Evolutionary conservation across 2,888 invertebrate genomes (phyloP).

Genomic region (Oxytorus armatus): DNA sequence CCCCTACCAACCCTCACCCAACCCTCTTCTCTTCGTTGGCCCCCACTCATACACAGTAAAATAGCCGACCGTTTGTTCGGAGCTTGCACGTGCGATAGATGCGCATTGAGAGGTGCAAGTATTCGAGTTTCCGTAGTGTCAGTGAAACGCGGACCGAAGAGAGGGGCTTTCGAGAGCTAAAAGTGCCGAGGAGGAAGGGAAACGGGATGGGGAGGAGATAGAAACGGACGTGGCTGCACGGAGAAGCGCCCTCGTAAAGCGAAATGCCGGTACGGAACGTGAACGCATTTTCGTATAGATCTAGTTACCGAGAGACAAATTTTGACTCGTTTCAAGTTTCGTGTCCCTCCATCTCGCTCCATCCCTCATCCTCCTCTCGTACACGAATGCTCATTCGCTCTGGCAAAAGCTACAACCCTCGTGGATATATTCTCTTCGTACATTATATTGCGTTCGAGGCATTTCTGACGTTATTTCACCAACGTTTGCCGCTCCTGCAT

Average conservation of each 20-base stretch:
- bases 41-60: conserved; percentile 71
- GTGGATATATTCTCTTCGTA: conserved; percentile 44
- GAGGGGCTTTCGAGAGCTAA: conserved; percentile 55
- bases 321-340: conserved; percentile 71
- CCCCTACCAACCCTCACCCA: conserved; percentile 28
- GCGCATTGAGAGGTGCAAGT: conserved; percentile 64
- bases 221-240: conserved; percentile 68
- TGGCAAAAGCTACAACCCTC: conserved; percentile 54
- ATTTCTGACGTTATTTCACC: conserved; percentile 52
- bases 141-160: conserved; percentile 53
- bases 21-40: conserved; percentile 64
- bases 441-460: conserved; percentile 48
- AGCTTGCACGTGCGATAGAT: conserved; percentile 72
- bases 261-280: conserved; percentile 68
- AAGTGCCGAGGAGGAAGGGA: conserved; percentile 58
- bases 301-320: conserved; percentile 72
- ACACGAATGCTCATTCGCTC: conserved; percentile 49
- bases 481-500: conserved; percentile 21
- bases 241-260: conserved; percentile 70
- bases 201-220: conserved; percentile 48
- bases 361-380: conserved; percentile 38
- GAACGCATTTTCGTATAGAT: conserved; percentile 73
- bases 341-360: conserved; percentile 60
- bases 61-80: conserved; percentile 73
- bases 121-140: conserved; percentile 53